Percentiles rank a stretch among this genome's conserved stretches.
Conservation (phyloP, 2,888 invertebrate species). For the Anarsia innoxiella region DNA sequence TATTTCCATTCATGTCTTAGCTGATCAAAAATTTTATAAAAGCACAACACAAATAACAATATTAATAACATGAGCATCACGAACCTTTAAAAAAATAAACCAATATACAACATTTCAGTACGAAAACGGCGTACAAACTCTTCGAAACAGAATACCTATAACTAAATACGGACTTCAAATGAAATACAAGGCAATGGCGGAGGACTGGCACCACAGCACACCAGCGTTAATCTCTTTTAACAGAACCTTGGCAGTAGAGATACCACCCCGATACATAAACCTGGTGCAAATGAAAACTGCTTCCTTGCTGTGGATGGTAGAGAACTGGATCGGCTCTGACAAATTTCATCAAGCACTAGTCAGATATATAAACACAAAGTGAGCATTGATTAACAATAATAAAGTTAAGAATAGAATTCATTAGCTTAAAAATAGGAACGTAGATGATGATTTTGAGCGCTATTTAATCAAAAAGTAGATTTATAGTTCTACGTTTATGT, state of each 20-base stretch:
- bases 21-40: no score
- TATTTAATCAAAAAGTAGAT: no score
- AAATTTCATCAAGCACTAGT: constrained; percentile 47
- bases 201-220: constrained; percentile 48
- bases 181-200: constrained; percentile 52
- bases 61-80: no score
- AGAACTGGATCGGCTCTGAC: constrained; percentile 58
- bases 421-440: no score
- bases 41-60: no score
- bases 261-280: constrained; percentile 45
- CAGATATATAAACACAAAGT: constrained; percentile 52
- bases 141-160: constrained; percentile 26
- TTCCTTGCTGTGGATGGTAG: constrained; percentile 63
- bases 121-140: constrained; percentile 30
- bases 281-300: constrained; percentile 61
- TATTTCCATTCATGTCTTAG: no score
- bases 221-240: constrained; percentile 51
- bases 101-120: no score
- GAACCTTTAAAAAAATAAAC: no score
- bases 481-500: no score
- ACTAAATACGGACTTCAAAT: constrained; percentile 46
- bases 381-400: neutral
- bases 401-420: no score
- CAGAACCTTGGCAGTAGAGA: constrained; percentile 45
- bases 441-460: no score